Conservation (phyloP, 2,888 invertebrate species). For the Plebejus anna region DNA sequence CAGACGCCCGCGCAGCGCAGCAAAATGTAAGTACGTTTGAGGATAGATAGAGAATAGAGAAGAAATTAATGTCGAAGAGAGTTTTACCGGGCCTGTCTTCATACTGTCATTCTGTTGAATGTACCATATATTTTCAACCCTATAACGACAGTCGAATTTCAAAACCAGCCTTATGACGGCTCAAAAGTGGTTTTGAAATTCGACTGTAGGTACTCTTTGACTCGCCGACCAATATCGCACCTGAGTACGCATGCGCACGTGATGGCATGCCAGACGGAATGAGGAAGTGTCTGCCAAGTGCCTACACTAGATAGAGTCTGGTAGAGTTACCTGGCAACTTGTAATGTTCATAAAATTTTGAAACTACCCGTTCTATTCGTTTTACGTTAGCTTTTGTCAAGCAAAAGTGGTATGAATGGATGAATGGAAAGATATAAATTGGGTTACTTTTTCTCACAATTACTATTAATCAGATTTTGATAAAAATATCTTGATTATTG, state of each 20-base stretch:
- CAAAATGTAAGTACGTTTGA: too few relatives aligned
- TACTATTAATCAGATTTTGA: too few relatives aligned
- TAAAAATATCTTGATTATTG: too few relatives aligned
- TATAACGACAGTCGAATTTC: not conserved
- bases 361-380: not conserved
- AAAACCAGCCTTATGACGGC: not conserved
- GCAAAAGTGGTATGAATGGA: too few relatives aligned
- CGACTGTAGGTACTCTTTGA: not conserved
- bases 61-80: too few relatives aligned
- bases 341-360: not conserved
- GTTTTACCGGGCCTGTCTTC: too few relatives aligned
- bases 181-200: not conserved
- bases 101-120: too few relatives aligned
- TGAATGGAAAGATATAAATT: too few relatives aligned
- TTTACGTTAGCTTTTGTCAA: too few relatives aligned
- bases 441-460: too few relatives aligned
- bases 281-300: not conserved
- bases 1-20: too few relatives aligned
- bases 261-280: constrained; percentile 14
- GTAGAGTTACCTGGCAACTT: not conserved
- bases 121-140: not conserved
- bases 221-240: not conserved
- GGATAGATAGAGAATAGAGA: too few relatives aligned
- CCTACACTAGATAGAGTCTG: not conserved
- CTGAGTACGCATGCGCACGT: not conserved